Evolutionary conservation across 2,113 vertebrate genomes (phyloP).

Genomic region (Solea solea): DNA sequence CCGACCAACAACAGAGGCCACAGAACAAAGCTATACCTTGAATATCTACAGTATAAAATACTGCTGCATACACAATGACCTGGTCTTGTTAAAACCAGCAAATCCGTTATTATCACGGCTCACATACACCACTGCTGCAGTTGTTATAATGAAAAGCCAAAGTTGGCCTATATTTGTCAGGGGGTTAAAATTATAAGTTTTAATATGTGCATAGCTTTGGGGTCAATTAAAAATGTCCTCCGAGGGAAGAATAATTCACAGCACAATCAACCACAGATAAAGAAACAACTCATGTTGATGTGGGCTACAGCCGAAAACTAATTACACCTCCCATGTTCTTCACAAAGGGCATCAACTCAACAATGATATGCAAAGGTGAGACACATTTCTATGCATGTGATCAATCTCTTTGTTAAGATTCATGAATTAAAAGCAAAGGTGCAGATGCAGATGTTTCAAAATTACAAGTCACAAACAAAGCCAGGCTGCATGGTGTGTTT

Average conservation of each 20-base stretch:
- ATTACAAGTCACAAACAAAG: conserved; percentile 49
- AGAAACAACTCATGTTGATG: conserved; percentile 36
- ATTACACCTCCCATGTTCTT: conserved; percentile 40
- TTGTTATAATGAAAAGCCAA: conserved; percentile 58
- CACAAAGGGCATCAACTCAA: conserved; percentile 17
- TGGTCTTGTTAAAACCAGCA: conserved; percentile 42
- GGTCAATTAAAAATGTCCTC: conserved; percentile 74
- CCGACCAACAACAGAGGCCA: conserved; percentile 43
- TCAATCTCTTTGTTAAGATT: conserved; percentile 14
- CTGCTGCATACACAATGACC: conserved; percentile 29
- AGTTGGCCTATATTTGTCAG: conserved; percentile 65
- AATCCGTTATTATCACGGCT: conserved; percentile 45
- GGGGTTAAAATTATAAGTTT: conserved; percentile 65
- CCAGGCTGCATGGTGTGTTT: conserved; percentile 39
- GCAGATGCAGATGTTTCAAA: conserved; percentile 56
- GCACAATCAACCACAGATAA: conserved; percentile 61
- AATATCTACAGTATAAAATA: conserved; percentile 52
- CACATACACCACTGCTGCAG: conserved; percentile 19
- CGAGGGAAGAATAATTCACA: conserved; percentile 67
- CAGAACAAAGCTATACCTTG: conserved; percentile 34
- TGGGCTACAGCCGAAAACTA: conserved; percentile 36
- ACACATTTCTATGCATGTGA: conserved; percentile 7
- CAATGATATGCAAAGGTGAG: conserved; percentile 38
- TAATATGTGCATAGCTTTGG: conserved; percentile 64
- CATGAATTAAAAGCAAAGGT: conserved; percentile 29